phyloP scores from a whole-genome alignment of 2,797 vertebrate genomes.

The Eremophila alpestris region DNA sequence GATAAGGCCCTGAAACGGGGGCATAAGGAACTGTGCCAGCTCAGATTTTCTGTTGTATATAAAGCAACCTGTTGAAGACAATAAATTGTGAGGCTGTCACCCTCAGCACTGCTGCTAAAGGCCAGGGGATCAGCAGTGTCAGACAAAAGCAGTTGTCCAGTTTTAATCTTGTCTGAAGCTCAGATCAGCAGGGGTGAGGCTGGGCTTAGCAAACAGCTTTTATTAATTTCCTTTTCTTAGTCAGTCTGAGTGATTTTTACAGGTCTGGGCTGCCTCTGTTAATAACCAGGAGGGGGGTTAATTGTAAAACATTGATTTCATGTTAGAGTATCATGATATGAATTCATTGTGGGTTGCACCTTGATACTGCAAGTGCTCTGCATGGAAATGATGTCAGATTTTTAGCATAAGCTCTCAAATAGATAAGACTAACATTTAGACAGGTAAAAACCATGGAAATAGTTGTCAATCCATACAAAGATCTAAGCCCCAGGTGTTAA shows the following conservation, averaged over 20 bases:
- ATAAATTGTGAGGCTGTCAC: slow-evolving; percentile 57
- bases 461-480: background rate
- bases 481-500: background rate
- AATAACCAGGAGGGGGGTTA: background rate
- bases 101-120: slow-evolving; percentile 48
- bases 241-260: background rate
- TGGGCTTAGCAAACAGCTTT: background rate
- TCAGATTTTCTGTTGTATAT: slow-evolving; percentile 65
- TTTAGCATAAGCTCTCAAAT: background rate
- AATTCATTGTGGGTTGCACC: background rate
- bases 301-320: background rate
- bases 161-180: slow-evolving; percentile 39
- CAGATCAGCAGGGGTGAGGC: background rate
- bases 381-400: background rate
- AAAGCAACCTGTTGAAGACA: slow-evolving; percentile 61
- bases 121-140: slow-evolving; percentile 19
- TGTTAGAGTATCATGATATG: background rate
- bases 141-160: slow-evolving; percentile 39
- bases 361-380: background rate
- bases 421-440: background rate
- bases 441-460: background rate
- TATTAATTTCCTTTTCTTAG: slow-evolving; percentile 4
- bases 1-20: slow-evolving; percentile 28
- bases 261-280: background rate
- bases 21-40: slow-evolving; percentile 19